A percentile compares a stretch with the other conserved stretches of the same genome.
phyloP scores from a whole-genome alignment of 2,888 invertebrate species.

The Hirtodrosophila alboralis region DNA sequence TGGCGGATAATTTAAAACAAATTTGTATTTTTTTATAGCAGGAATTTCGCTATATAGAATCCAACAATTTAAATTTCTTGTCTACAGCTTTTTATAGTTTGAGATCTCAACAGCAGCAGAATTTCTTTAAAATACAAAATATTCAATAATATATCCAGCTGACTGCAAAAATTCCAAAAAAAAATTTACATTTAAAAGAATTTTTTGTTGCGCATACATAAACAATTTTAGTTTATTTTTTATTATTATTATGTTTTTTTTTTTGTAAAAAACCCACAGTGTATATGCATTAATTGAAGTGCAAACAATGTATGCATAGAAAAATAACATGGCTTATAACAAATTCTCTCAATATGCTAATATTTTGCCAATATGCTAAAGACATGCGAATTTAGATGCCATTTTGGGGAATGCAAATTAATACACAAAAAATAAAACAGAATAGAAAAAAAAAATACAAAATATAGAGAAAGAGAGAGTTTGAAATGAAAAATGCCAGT shows the following conservation, averaged over 20 bases:
- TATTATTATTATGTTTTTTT: too few species aligned
- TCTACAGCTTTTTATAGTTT: too few species aligned
- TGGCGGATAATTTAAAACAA: too few species aligned
- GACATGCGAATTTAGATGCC: constrained; percentile 38
- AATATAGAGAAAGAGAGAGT: constrained; percentile 14
- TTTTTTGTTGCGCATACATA: too few species aligned
- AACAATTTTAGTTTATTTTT: background rate
- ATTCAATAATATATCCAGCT: too few species aligned
- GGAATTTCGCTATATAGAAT: too few species aligned
- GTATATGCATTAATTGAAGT: constrained; percentile 59
- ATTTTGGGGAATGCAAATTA: constrained; percentile 65
- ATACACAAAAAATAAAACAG: constrained; percentile 16
- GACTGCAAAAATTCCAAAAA: too few species aligned
- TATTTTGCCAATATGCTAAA: constrained; percentile 34
- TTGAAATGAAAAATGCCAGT: constrained; percentile 44
- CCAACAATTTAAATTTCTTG: too few species aligned
- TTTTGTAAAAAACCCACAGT: constrained; percentile 1
- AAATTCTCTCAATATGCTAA: constrained; percentile 52
- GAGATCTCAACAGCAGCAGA: too few species aligned
- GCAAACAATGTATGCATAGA: constrained; percentile 62
- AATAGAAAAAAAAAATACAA: background rate
- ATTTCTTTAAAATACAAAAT: too few species aligned
- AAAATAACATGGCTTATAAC: constrained; percentile 48
- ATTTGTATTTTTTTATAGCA: too few species aligned
- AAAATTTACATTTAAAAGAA: too few species aligned